phyloP scores from a whole-genome alignment of 1,140 invertebrate species.

The Polypedilum vanderplanki region DNA sequence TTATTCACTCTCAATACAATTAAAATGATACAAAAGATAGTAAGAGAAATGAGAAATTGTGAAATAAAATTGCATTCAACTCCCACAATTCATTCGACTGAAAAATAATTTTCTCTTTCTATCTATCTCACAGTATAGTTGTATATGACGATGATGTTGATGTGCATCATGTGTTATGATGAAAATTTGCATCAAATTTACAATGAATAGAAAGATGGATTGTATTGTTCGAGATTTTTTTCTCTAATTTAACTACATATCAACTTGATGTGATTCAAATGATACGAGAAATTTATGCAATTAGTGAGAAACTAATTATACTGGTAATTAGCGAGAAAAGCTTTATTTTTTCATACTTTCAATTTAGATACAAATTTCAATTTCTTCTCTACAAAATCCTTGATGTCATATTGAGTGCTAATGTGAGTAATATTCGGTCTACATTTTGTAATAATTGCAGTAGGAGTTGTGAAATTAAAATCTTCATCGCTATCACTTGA shows the following conservation, averaged over 20 bases:
- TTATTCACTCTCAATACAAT: too few relatives aligned
- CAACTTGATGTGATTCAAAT: not conserved
- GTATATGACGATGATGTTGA: too few relatives aligned
- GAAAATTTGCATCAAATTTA: too few relatives aligned
- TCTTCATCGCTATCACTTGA: conserved; percentile 5
- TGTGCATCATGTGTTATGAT: too few relatives aligned
- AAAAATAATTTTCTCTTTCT: too few relatives aligned
- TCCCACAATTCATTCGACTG: too few relatives aligned
- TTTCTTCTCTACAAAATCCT: not conserved
- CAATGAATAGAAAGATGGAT: too few relatives aligned
- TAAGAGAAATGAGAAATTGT: too few relatives aligned
- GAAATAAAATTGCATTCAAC: too few relatives aligned
- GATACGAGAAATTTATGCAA: not conserved
- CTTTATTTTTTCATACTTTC: not conserved
- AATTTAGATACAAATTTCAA: not conserved
- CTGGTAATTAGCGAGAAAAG: not conserved
- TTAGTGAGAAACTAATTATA: not conserved
- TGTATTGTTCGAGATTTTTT: not conserved
- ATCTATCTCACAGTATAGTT: too few relatives aligned
- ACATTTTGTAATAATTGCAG: not conserved
- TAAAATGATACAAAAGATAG: too few relatives aligned
- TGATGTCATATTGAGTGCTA: not conserved
- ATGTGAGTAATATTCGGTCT: not conserved
- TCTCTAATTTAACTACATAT: not conserved
- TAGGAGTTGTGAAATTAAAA: not conserved